These are phyloP conservation scores for Prenolepis imparis DNA, from an alignment of 2,888 invertebrate species.

Conservation along the genomic window DNA sequence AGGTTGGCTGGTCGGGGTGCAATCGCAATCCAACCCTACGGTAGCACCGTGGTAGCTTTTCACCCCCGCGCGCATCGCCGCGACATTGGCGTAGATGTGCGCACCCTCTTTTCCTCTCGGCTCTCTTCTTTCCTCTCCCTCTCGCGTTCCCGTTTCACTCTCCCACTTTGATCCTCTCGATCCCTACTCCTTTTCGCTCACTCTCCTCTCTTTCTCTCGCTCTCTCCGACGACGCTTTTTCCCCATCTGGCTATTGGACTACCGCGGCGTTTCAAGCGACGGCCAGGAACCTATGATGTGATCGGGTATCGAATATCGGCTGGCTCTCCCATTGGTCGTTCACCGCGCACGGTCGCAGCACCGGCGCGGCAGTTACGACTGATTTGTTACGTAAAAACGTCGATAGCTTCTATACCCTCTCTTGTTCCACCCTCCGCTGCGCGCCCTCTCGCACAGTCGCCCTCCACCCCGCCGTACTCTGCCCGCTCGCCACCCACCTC, in stretches of 20 bases:
- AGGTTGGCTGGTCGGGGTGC: conserved; percentile 69
- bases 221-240: conserved; percentile 77
- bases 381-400: conserved; percentile 87
- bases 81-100: conserved; percentile 74
- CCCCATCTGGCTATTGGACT: conserved; percentile 86
- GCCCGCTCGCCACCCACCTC: conserved; percentile 66
- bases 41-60: conserved; percentile 66
- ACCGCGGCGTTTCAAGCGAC: conserved; percentile 80
- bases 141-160: conserved; percentile 62
- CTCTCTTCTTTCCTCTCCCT: conserved; percentile 55
- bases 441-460: conserved; percentile 63
- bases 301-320: conserved; percentile 86
- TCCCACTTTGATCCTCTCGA: conserved; percentile 70
- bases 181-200: conserved; percentile 67
- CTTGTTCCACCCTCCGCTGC: conserved; percentile 76
- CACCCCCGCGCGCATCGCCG: conserved; percentile 67
- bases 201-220: conserved; percentile 66
- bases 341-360: conserved; percentile 83
- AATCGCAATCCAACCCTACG: conserved; percentile 70
- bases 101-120: conserved; percentile 43
- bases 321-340: conserved; percentile 85
- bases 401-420: conserved; percentile 85
- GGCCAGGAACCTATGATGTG: conserved; percentile 84
- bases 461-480: conserved; percentile 48
- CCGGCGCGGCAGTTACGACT: conserved; percentile 85